A percentile compares a stretch with the other conserved stretches of the same genome.
phyloP scores from a whole-genome alignment of 2,113 vertebrate species.

The Thunnus thynnus region DNA sequence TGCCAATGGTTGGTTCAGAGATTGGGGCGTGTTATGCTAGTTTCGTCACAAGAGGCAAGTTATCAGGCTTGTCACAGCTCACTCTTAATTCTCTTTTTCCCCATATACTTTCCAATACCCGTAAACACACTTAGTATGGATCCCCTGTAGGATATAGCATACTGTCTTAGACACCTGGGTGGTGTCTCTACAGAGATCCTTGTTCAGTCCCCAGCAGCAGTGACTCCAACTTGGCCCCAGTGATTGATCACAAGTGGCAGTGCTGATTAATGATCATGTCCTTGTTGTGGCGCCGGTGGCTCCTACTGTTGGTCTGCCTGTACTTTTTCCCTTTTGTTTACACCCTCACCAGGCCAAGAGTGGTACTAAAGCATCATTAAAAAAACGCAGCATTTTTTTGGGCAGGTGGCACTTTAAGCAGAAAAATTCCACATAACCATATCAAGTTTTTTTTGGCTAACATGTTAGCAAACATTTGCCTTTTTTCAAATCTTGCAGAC shows the following conservation, averaged over 20 bases:
- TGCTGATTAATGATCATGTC: conserved; percentile 23
- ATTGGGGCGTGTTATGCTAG: too few species aligned
- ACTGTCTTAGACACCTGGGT: not conserved
- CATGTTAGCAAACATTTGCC: not conserved
- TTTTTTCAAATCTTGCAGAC: not conserved
- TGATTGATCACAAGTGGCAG: conserved; percentile 15
- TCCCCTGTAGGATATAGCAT: not conserved
- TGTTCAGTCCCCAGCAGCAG: not conserved
- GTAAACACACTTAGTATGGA: too few species aligned
- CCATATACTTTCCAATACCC: too few species aligned
- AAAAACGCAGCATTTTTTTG: not conserved
- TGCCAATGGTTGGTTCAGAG: too few species aligned
- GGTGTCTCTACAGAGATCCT: conserved; percentile 9
- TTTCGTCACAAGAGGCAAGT: too few species aligned
- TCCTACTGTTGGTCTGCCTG: not conserved
- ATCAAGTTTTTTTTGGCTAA: not conserved
- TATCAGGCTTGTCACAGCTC: too few species aligned
- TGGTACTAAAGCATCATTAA: not conserved
- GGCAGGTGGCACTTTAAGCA: too few species aligned
- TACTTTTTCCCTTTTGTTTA: not conserved
- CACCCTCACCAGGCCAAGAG: not conserved
- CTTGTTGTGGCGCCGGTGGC: not conserved
- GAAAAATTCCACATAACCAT: too few species aligned
- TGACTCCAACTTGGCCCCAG: not conserved
- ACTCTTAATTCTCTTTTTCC: too few species aligned